phyloP scores from a whole-genome alignment of 2,113 vertebrate genomes.

The Hippocampus comes region DNA sequence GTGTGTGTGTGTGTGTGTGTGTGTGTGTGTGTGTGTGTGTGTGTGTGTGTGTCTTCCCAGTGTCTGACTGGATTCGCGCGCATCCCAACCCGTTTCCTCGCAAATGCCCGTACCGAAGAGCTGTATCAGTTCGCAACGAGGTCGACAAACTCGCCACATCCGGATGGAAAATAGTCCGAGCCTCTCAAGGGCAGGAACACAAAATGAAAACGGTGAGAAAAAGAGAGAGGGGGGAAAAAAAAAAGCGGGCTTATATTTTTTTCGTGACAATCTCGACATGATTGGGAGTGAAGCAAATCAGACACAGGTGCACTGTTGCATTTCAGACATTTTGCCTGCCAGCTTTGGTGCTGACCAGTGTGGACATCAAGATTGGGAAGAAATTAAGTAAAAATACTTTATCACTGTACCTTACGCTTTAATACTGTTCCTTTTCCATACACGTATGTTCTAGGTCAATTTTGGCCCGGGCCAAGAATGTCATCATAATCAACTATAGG shows the following conservation, averaged over 20 bases:
- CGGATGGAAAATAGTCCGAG: no score
- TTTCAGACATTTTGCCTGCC: neutral
- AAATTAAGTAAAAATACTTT: no score
- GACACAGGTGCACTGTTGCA: neutral
- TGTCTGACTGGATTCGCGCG: constrained; percentile 49
- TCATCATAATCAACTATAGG: no score
- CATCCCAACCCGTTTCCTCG: constrained; percentile 22
- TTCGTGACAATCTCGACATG: neutral
- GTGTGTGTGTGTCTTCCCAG: constrained; percentile 31
- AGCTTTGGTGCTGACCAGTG: neutral
- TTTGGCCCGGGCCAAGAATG: no score
- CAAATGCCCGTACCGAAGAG: constrained; percentile 49
- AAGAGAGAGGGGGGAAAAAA: no score
- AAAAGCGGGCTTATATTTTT: neutral
- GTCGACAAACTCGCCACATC: neutral
- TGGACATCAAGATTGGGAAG: no score
- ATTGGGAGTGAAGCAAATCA: neutral
- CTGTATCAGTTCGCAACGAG: constrained; percentile 37
- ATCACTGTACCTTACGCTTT: no score
- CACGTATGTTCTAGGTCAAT: no score
- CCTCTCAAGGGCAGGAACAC: neutral
- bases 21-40: neutral
- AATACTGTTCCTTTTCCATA: no score
- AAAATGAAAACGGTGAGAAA: neutral
- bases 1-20: constrained; percentile 18